phyloP scores from a whole-genome alignment of 2,113 vertebrate genomes.

The Apaloderma vittatum region DNA sequence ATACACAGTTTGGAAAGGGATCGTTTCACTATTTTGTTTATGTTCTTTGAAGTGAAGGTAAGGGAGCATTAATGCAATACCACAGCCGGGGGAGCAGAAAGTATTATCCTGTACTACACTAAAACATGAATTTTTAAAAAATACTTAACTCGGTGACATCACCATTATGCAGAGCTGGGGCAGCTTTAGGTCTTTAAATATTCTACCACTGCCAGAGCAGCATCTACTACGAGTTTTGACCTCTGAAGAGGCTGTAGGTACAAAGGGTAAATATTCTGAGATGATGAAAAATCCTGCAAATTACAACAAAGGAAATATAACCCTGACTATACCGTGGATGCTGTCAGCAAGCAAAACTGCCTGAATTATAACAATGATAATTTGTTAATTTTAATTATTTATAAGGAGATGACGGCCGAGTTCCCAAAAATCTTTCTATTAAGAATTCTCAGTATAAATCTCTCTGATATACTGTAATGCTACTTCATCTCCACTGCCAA shows the following conservation, averaged over 20 bases:
- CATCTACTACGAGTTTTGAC: neutral
- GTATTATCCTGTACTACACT: neutral
- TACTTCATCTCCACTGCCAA: slow-evolving; percentile 72
- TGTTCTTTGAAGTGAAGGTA: neutral
- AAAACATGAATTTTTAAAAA: neutral
- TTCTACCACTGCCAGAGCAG: neutral
- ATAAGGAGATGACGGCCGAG: slow-evolving; percentile 12
- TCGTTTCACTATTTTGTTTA: neutral
- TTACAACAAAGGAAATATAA: slow-evolving; percentile 30
- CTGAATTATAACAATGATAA: slow-evolving; percentile 65
- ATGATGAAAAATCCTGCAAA: slow-evolving; percentile 11
- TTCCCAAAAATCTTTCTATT: slow-evolving; percentile 71
- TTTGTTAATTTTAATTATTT: slow-evolving; percentile 81
- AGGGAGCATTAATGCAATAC: neutral
- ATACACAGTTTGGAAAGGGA: neutral
- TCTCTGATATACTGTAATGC: slow-evolving; percentile 61
- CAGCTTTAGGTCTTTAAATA: neutral
- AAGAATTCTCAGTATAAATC: slow-evolving; percentile 69
- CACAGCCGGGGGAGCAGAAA: neutral
- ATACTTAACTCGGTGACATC: neutral
- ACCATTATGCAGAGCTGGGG: neutral
- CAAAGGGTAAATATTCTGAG: slow-evolving; percentile 1
- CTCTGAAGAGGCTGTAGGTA: neutral
- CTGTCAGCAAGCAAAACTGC: slow-evolving; percentile 61
- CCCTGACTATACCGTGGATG: slow-evolving; percentile 4